Evolutionary conservation across 2,797 vertebrate genomes (phyloP).

Genomic region (Lepilemur ruficaudatus): DNA sequence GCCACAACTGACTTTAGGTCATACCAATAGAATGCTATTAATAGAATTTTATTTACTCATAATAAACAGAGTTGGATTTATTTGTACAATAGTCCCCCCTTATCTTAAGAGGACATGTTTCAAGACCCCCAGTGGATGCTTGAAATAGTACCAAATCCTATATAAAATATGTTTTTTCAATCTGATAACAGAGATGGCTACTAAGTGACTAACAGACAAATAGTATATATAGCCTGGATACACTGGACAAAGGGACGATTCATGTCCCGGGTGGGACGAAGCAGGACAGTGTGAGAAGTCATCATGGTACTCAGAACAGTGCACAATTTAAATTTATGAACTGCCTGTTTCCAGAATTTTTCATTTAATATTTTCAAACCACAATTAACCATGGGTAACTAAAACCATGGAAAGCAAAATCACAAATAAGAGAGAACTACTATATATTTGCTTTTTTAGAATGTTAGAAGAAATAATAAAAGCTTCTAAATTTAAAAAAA

Average conservation of each 20-base stretch:
- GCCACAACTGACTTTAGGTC: background rate
- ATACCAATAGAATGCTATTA: background rate
- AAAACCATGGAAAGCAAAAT: background rate
- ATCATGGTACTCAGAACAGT: background rate
- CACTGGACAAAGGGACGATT: background rate
- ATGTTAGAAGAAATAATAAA: background rate
- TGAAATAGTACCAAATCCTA: background rate
- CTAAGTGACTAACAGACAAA: background rate
- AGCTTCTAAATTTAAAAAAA: background rate
- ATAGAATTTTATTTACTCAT: background rate
- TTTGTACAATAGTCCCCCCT: background rate
- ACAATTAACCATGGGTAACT: background rate
- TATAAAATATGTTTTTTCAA: background rate
- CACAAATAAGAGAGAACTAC: background rate
- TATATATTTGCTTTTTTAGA: background rate
- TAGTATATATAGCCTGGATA: background rate
- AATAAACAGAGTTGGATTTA: background rate
- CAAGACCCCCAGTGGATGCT: background rate
- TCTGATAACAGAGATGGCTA: background rate
- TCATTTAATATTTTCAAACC: background rate
- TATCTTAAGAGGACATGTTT: background rate
- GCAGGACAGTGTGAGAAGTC: background rate
- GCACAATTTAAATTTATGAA: background rate
- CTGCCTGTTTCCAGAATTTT: background rate
- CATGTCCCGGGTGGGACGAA: background rate